Percentiles rank a stretch among this genome's conserved stretches.
These are phyloP conservation scores for Steatocranus sp. DNA, from an alignment of 2,797 vertebrate genomes.

Conservation along the genomic window DNA sequence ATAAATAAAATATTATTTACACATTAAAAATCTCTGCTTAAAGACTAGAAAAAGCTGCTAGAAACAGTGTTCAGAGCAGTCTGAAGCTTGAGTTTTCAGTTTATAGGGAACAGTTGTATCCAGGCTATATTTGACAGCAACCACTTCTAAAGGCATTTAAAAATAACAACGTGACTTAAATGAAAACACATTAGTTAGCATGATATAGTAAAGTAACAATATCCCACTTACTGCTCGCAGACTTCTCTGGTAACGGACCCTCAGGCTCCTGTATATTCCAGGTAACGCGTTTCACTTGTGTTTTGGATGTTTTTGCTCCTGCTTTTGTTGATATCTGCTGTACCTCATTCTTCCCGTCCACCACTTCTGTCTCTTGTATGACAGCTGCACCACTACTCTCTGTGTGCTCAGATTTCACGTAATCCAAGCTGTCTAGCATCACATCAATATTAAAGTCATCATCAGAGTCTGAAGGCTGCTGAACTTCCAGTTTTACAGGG, in stretches of 20 bases:
- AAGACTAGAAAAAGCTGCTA: not conserved
- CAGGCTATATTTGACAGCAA: not conserved
- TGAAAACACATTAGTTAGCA: not conserved
- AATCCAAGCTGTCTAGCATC: slow-evolving; percentile 73
- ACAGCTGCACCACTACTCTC: not conserved
- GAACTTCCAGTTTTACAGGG: slow-evolving; percentile 57
- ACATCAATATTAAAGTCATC: slow-evolving; percentile 73
- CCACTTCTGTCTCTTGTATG: slow-evolving; percentile 29
- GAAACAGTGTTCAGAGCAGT: not conserved
- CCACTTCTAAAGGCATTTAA: not conserved
- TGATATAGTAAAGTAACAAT: not conserved
- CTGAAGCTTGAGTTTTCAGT: not conserved
- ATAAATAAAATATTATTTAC: not conserved
- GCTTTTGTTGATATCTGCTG: slow-evolving; percentile 40
- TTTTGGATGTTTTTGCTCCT: slow-evolving; percentile 74
- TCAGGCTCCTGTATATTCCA: slow-evolving; percentile 94
- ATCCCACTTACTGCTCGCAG: slow-evolving; percentile 75
- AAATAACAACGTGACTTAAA: not conserved
- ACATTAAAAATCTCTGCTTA: not conserved
- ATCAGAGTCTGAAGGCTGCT: slow-evolving; percentile 56
- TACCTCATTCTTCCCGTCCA: slow-evolving; percentile 46
- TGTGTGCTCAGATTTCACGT: slow-evolving; percentile 53
- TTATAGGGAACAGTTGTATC: not conserved
- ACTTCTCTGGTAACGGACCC: slow-evolving; percentile 67
- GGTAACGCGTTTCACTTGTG: slow-evolving; percentile 90